These are phyloP conservation scores for Dunckerocampus dactyliophorus DNA, from an alignment of 2,113 vertebrate species.

Conservation along the genomic window DNA sequence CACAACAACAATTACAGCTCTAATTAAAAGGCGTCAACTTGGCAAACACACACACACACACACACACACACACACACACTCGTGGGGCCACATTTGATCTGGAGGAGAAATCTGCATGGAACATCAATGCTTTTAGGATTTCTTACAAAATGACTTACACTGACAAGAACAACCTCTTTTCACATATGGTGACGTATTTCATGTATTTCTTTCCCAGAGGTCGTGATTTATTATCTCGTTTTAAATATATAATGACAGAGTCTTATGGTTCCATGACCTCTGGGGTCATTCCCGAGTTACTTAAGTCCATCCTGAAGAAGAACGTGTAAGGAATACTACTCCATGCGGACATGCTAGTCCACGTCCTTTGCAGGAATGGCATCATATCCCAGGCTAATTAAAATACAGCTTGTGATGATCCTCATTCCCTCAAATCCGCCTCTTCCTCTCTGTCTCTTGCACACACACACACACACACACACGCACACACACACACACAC, in stretches of 20 bases:
- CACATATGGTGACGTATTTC: not conserved
- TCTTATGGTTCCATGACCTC: too few relatives aligned
- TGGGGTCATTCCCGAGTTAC: too few relatives aligned
- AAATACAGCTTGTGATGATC: slow-evolving; percentile 63
- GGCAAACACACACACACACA: slow-evolving; percentile 31
- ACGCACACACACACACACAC: slow-evolving; percentile 18
- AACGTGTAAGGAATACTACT: too few relatives aligned
- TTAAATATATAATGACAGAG: too few relatives aligned
- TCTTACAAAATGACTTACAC: not conserved
- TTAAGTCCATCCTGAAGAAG: too few relatives aligned
- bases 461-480: slow-evolving; percentile 17
- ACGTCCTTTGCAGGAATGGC: slow-evolving; percentile 21
- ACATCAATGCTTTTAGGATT: not conserved
- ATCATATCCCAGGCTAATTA: slow-evolving; percentile 56
- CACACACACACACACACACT: not conserved
- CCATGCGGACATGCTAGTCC: not conserved
- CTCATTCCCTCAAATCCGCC: slow-evolving; percentile 40
- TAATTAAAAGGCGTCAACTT: slow-evolving; percentile 69
- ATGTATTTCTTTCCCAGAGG: too few relatives aligned
- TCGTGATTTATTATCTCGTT: too few relatives aligned
- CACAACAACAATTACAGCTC: slow-evolving; percentile 69
- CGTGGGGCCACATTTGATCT: slow-evolving; percentile 13
- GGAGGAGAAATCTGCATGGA: not conserved
- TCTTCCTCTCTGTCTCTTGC: slow-evolving; percentile 4
- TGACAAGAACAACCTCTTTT: too few relatives aligned